phyloP scores from a whole-genome alignment of 1,140 invertebrate genomes.

The Brachionus paranguensis region DNA sequence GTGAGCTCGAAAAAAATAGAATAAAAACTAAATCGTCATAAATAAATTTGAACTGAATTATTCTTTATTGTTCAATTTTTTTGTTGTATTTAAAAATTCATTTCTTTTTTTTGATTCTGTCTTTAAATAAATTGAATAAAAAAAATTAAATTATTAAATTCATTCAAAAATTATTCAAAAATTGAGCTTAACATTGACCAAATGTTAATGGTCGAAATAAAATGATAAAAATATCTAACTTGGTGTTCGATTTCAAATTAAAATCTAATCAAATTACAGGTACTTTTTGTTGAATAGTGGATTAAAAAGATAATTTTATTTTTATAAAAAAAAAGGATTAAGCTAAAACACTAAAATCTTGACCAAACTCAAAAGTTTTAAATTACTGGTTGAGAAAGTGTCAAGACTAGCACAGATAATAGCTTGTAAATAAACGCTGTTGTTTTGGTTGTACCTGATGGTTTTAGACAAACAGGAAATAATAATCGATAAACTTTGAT shows the following conservation, averaged over 20 bases:
- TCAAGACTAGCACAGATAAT: neutral
- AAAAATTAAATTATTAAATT: too few species aligned
- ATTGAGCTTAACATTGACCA: neutral
- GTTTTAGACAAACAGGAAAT: constrained; percentile 13
- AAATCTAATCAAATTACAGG: constrained; percentile 19
- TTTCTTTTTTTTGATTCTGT: too few species aligned
- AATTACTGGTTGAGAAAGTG: constrained; percentile 11
- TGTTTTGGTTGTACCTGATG: constrained; percentile 26
- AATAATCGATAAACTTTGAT: neutral
- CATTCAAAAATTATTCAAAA: neutral
- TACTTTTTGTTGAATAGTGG: neutral
- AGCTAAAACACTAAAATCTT: neutral
- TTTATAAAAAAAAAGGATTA: neutral
- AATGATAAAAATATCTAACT: neutral
- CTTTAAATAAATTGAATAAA: too few species aligned
- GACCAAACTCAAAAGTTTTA: neutral
- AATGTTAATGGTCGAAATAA: neutral
- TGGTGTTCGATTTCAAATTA: constrained; percentile 6
- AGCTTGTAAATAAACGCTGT: neutral
- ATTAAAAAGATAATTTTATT: neutral
- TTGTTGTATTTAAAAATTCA: too few species aligned
- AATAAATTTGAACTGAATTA: too few species aligned
- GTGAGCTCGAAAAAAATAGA: neutral
- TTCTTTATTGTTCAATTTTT: too few species aligned
- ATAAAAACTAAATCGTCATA: neutral